These are phyloP conservation scores for Barbus barbus DNA, from an alignment of 2,113 vertebrate species.

Conservation along the genomic window DNA sequence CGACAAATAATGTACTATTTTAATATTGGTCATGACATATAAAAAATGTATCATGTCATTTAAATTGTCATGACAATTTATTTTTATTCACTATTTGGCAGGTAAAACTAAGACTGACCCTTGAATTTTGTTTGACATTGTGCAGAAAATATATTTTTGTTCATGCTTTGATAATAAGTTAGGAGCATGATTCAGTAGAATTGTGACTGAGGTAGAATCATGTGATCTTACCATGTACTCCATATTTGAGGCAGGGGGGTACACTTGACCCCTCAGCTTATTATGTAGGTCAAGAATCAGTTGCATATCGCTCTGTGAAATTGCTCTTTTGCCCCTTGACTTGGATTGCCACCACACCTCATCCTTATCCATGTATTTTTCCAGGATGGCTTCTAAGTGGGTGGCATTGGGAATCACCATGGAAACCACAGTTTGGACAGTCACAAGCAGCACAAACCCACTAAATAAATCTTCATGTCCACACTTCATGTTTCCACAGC, in stretches of 20 bases:
- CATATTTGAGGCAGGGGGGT: slow-evolving; percentile 97
- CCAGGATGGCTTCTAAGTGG: slow-evolving; percentile 84
- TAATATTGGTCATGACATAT: neutral
- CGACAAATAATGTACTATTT: neutral
- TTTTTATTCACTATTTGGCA: neutral
- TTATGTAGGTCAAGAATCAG: slow-evolving; percentile 97
- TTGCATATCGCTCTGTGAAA: slow-evolving; percentile 93
- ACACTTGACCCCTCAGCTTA: slow-evolving; percentile 93
- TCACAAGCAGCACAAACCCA: slow-evolving; percentile 75
- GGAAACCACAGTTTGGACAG: slow-evolving; percentile 74
- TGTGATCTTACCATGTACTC: slow-evolving; percentile 91
- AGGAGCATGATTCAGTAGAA: neutral
- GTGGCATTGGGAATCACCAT: slow-evolving; percentile 86
- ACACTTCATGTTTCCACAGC: slow-evolving; percentile 80
- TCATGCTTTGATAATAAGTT: neutral
- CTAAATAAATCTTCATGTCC: slow-evolving; percentile 72
- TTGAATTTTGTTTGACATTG: too few species aligned
- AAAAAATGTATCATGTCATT: neutral
- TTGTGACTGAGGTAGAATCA: neutral
- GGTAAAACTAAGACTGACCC: neutral
- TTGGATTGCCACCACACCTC: slow-evolving; percentile 88
- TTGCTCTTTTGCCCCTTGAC: slow-evolving; percentile 91
- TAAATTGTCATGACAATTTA: neutral
- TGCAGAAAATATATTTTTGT: neutral
- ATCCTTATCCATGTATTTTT: slow-evolving; percentile 87